Conservation (phyloP, 2,888 invertebrate genomes). For the Caenorhabditis virilis region DNA sequence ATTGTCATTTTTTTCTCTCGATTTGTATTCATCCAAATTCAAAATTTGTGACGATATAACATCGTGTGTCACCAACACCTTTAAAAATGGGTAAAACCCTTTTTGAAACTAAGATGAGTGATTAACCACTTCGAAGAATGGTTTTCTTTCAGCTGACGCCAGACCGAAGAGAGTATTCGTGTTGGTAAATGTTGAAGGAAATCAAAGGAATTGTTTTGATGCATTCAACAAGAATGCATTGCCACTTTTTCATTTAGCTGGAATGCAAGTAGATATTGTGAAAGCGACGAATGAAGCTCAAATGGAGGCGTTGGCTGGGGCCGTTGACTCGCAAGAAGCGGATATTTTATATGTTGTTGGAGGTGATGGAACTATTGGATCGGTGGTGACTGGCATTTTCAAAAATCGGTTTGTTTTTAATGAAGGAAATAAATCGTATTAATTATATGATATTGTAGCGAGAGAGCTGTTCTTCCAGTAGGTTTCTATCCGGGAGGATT, state of each 20-base stretch:
- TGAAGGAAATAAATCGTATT: neutral
- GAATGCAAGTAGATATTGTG: slow-evolving; percentile 58
- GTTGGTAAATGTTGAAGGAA: slow-evolving; percentile 58
- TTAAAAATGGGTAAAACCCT: no score
- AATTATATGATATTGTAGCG: slow-evolving; percentile 20
- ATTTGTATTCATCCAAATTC: no score
- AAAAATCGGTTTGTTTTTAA: slow-evolving; percentile 30
- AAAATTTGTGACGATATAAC: no score
- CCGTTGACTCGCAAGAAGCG: slow-evolving; percentile 59
- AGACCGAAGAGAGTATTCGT: slow-evolving; percentile 58
- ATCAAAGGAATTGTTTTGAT: slow-evolving; percentile 52
- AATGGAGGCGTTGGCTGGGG: slow-evolving; percentile 55
- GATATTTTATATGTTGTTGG: slow-evolving; percentile 65
- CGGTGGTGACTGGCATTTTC: slow-evolving; percentile 58
- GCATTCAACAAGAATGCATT: slow-evolving; percentile 62
- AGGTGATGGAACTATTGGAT: slow-evolving; percentile 65
- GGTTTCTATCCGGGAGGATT: slow-evolving; percentile 65
- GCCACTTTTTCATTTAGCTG: slow-evolving; percentile 64
- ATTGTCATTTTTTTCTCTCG: no score
- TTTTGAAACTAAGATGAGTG: no score
- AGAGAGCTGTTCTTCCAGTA: slow-evolving; percentile 49
- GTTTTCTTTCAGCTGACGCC: slow-evolving; percentile 41
- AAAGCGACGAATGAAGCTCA: slow-evolving; percentile 57
- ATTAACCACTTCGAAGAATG: no score
- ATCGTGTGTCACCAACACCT: no score